Evolutionary conservation across 2,113 vertebrate species (phyloP).

Genomic region (Gnathochromis pfefferi): DNA sequence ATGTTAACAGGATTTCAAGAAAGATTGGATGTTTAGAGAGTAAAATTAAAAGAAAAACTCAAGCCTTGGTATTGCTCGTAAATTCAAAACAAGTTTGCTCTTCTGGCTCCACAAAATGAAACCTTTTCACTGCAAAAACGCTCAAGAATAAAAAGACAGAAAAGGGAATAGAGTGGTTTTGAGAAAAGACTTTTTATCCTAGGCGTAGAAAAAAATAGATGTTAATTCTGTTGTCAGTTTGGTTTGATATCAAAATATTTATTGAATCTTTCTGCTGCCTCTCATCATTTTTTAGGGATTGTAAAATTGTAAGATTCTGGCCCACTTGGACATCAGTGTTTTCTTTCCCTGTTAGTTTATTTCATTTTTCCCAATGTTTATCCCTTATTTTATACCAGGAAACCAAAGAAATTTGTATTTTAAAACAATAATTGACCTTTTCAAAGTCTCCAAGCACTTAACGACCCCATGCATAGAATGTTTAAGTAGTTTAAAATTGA

Average conservation of each 20-base stretch:
- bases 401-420: background rate
- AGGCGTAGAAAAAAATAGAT: background rate
- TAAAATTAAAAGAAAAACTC: background rate
- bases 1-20: background rate
- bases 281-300: background rate
- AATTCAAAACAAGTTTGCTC: background rate
- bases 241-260: background rate
- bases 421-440: background rate
- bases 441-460: background rate
- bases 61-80: background rate
- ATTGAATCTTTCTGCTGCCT: background rate
- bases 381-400: background rate
- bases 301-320: background rate
- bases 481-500: background rate
- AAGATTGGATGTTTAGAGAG: background rate
- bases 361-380: accelerated
- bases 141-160: too few relatives aligned
- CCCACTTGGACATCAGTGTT: background rate
- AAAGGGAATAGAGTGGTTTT: accelerated
- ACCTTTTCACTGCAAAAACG: too few relatives aligned
- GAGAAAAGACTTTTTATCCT: background rate
- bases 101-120: too few relatives aligned
- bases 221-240: background rate
- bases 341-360: background rate
- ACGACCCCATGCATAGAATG: background rate